Base-by-base conservation (phyloP, 2,888 invertebrate species). In the Boloria selene region DNA sequence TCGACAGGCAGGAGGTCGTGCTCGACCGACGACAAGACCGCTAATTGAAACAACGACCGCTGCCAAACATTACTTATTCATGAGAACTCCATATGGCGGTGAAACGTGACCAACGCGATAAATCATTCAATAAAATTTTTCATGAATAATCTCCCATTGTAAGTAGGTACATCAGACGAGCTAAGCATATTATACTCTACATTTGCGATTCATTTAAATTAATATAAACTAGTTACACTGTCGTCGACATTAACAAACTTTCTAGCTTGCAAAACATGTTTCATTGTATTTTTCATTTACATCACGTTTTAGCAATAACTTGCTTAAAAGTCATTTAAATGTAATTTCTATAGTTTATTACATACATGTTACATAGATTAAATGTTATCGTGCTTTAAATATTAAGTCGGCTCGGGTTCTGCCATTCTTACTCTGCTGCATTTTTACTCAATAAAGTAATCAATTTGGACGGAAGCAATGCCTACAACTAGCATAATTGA, bases 41-140 rank as follows among this genome's bases (percentile, higher is more conserved):
- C 92, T 91, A 91, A 92, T 92, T 91, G 90, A 91, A 90, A 91
- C 92, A 90, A 89, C 89, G 90, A 89, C 86, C 87, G 87, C 84
- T 83, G 84, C 83, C 82, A 79, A 82, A 81, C 87, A 90, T 91
- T 87, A 91, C 85, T 91, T 90, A 92, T 92, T 92, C 92, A 92
- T 92, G 92, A 90, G 90, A 82, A 86, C 83, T 88, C 88, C 88
- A 90, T 88, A 91, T 87, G 91, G 86, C 86, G 81, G 83, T 75
- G 82, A 83, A 86, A 90, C 91, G 92, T 92, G 92, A 89, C 88
- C 84, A 78, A 85, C 80, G 83, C 87, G 82, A 89, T 90, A 90
- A 89, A 91, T 90, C 88, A 90, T 90, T 88, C 85, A 85, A 90
- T 91, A 90, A 87, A 78, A 85, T 87, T 88, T 88, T 90, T 89